phyloP scores from a whole-genome alignment of 2,888 invertebrate species.

The Glaucopsyche alexis region DNA sequence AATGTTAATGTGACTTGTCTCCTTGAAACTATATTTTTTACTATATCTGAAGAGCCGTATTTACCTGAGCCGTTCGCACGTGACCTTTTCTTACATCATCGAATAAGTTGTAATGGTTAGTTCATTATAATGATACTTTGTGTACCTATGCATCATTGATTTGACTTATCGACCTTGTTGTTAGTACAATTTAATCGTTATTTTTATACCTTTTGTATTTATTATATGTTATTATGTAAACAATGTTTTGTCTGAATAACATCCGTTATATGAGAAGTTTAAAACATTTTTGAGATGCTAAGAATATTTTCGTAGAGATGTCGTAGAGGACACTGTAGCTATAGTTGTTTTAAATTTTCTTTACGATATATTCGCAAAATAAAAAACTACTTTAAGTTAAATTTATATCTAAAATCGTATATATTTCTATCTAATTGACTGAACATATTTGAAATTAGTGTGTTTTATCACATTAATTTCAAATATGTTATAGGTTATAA shows the following conservation, averaged over 20 bases:
- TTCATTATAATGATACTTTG: conserved; percentile 16
- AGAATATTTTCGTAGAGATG: not conserved
- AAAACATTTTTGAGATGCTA: not conserved
- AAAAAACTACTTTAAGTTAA: no score
- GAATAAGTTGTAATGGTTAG: conserved; percentile 19
- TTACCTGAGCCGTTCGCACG: not conserved
- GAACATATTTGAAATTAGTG: no score
- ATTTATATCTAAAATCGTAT: no score
- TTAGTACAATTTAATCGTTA: conserved; percentile 11
- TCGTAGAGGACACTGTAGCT: not conserved
- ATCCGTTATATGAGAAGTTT: not conserved
- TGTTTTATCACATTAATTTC: no score
- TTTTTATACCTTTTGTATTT: not conserved
- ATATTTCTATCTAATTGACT: no score
- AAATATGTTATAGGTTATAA: no score
- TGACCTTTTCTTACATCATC: conserved; percentile 22
- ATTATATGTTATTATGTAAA: not conserved
- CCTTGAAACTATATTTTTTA: conserved; percentile 18
- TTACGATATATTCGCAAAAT: no score
- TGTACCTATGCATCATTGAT: conserved; percentile 6
- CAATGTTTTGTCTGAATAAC: not conserved
- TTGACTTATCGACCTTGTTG: conserved; percentile 24
- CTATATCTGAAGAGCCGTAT: not conserved
- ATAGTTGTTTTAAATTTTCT: no score
- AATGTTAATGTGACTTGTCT: not conserved